A percentile compares a stretch with the other conserved stretches of the same genome.
These are phyloP conservation scores for Eunapius fragilis DNA, from an alignment of 37 sponge, comb jelly and placozoan species.

Conservation along the genomic window DNA sequence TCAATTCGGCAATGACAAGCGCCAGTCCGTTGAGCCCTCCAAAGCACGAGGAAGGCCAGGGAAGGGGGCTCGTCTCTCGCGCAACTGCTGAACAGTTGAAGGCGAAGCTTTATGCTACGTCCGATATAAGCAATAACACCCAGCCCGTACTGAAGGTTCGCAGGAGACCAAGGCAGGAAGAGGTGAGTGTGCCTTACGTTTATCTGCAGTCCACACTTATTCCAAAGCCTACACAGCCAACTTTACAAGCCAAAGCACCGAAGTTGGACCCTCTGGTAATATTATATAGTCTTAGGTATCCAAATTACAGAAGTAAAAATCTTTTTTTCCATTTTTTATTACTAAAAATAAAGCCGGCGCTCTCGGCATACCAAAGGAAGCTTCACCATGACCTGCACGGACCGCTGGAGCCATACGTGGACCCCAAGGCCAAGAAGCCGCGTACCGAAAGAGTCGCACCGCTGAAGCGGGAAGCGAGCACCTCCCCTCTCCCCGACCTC, in stretches of 20 bases:
- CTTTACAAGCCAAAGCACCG: constrained; percentile 14
- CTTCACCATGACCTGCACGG: constrained; percentile 64
- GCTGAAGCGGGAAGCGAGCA: background rate
- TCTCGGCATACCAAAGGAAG: constrained; percentile 61
- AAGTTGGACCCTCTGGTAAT: constrained; percentile 64
- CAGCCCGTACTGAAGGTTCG: constrained; percentile 43
- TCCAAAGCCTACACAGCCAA: background rate
- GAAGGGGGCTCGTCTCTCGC: background rate
- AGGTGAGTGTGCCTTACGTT: constrained; percentile 13
- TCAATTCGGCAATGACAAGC: background rate
- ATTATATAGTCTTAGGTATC: background rate
- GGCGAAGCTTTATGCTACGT: constrained; percentile 61
- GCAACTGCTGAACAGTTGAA: constrained; percentile 47
- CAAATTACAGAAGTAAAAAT: too few relatives aligned
- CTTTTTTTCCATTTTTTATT: too few relatives aligned
- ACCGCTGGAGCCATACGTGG: constrained; percentile 30
- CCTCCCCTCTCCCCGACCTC: constrained; percentile 31
- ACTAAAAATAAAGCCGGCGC: too few relatives aligned
- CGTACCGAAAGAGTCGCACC: constrained; percentile 15
- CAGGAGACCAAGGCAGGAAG: background rate
- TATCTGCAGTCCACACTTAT: background rate
- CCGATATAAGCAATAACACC: constrained; percentile 51
- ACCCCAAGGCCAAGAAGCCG: constrained; percentile 1
- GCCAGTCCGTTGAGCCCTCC: background rate
- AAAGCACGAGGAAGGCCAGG: background rate